Percentiles rank a stretch among this genome's conserved stretches.
phyloP scores from a whole-genome alignment of 2,888 invertebrate genomes.

The Zhengitettix transpicula region DNA sequence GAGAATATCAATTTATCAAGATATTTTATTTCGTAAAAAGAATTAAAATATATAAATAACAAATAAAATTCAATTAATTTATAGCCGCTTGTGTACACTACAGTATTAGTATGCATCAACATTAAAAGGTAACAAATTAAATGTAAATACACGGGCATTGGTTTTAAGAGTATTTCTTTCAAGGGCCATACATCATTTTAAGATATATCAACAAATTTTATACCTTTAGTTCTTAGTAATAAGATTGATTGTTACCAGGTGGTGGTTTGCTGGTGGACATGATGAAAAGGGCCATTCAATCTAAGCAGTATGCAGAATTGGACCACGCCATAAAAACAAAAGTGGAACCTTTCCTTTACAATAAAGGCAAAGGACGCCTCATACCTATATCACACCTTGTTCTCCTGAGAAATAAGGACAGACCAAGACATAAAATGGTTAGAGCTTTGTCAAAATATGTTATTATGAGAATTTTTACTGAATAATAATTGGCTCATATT shows the following conservation, averaged over 20 bases:
- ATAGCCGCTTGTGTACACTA: too few species aligned
- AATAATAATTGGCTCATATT: too few species aligned
- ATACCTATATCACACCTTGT: slow-evolving; percentile 83
- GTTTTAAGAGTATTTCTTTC: too few species aligned
- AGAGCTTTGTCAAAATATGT: slow-evolving; percentile 2
- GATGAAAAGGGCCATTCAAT: slow-evolving; percentile 80
- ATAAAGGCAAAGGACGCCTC: slow-evolving; percentile 80
- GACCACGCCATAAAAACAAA: slow-evolving; percentile 85
- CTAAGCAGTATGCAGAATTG: slow-evolving; percentile 78
- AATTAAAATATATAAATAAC: too few species aligned
- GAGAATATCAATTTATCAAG: too few species aligned
- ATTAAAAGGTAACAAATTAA: too few species aligned
- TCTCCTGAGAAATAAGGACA: slow-evolving; percentile 68
- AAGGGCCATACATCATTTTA: too few species aligned
- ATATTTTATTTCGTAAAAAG: too few species aligned
- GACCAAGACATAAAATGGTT: slow-evolving; percentile 64
- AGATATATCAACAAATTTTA: background rate
- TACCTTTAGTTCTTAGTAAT: background rate
- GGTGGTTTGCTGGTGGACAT: slow-evolving; percentile 85
- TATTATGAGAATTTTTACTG: too few species aligned
- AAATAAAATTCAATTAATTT: too few species aligned
- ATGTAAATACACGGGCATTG: too few species aligned
- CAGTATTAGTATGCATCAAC: too few species aligned
- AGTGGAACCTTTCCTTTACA: slow-evolving; percentile 83
- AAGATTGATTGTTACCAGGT: slow-evolving; percentile 31